Evolutionary conservation across 1,140 invertebrate species (phyloP).

Genomic region (Drosophila ambigua): DNA sequence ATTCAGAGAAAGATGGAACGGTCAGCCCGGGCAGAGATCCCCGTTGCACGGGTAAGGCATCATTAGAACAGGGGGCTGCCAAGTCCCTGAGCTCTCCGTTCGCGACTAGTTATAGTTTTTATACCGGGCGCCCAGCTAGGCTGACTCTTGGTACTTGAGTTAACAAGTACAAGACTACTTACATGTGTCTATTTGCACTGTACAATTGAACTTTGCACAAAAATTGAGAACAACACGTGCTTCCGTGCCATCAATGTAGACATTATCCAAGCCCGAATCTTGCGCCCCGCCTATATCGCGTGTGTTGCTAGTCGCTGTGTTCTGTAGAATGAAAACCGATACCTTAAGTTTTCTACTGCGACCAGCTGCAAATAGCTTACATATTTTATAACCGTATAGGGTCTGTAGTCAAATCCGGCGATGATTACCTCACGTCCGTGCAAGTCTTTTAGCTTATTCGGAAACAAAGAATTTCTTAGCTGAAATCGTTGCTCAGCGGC

Average conservation of each 20-base stretch:
- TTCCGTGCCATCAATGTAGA: conserved; percentile 73
- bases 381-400: conserved; percentile 68
- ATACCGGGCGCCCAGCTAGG: too few relatives aligned
- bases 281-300: conserved; percentile 29
- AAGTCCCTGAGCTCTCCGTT: too few relatives aligned
- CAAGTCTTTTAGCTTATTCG: conserved; percentile 60
- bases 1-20: too few relatives aligned
- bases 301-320: conserved; percentile 21
- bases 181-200: conserved; percentile 72
- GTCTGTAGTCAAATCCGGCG: conserved; percentile 67
- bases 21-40: too few relatives aligned
- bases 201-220: conserved; percentile 70
- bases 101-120: too few relatives aligned
- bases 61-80: too few relatives aligned
- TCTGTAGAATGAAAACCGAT: conserved; percentile 11
- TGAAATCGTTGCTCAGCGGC: conserved; percentile 24
- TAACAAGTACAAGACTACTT: conserved; percentile 22
- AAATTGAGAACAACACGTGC: conserved; percentile 61
- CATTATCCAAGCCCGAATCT: conserved; percentile 10
- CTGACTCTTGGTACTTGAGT: too few relatives aligned
- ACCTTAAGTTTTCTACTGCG: neutral
- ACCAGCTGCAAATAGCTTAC: conserved; percentile 21
- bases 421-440: conserved; percentile 67
- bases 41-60: too few relatives aligned
- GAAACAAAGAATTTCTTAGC: conserved; percentile 38